Conservation (phyloP, 1,140 invertebrate genomes). For the Eupristina koningsbergeri region DNA sequence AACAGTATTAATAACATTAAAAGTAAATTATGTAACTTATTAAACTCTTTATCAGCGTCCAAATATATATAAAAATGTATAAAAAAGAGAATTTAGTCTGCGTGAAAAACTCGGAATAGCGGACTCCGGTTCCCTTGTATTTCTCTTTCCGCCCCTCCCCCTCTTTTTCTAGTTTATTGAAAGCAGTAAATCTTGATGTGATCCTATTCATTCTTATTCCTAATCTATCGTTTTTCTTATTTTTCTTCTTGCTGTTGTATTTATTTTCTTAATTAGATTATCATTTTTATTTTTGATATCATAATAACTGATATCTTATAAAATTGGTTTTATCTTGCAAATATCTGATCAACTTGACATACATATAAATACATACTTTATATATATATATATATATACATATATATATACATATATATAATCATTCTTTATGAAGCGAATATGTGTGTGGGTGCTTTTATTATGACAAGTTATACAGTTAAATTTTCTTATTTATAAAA, state of each 20-base stretch:
- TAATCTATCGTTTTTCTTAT: too few relatives aligned
- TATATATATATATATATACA: too few relatives aligned
- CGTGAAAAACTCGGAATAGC: not conserved
- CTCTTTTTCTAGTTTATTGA: slow-evolving; percentile 38
- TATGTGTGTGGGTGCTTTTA: too few relatives aligned
- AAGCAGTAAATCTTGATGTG: slow-evolving; percentile 33
- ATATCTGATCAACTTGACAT: too few relatives aligned
- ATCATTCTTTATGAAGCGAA: too few relatives aligned
- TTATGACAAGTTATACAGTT: too few relatives aligned
- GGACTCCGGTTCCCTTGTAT: not conserved
- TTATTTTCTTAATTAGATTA: not conserved
- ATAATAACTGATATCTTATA: not conserved
- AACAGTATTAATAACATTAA: too few relatives aligned
- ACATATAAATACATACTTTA: too few relatives aligned
- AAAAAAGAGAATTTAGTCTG: not conserved
- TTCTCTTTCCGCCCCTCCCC: not conserved
- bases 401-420: too few relatives aligned
- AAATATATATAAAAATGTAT: not conserved
- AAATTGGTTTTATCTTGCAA: not conserved
- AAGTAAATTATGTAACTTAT: not conserved
- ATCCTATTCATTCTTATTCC: not conserved
- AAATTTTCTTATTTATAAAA: too few relatives aligned
- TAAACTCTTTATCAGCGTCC: not conserved
- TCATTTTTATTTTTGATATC: not conserved
- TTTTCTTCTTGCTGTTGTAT: not conserved